A percentile compares a stretch with the other conserved stretches of the same genome.
Conservation (phyloP, 2,797 vertebrate genomes). For the Huso huso region DNA sequence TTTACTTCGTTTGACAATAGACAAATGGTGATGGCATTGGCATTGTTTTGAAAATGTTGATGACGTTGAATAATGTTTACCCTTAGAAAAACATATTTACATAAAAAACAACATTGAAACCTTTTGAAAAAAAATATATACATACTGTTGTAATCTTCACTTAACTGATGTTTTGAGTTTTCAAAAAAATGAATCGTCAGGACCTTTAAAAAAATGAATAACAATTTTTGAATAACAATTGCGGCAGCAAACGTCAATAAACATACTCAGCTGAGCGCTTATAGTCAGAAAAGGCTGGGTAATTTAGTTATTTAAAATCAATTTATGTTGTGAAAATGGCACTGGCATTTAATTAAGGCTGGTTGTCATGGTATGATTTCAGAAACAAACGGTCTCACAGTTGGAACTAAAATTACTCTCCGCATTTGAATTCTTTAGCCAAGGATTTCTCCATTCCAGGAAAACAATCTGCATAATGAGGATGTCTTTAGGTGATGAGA, state of each 20-base stretch:
- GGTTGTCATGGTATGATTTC: slow-evolving; percentile 27
- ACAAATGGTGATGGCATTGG: no score
- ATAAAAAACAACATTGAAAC: neutral
- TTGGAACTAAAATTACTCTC: slow-evolving; percentile 29
- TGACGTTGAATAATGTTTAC: no score
- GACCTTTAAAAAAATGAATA: neutral
- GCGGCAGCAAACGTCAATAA: neutral
- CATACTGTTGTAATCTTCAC: no score
- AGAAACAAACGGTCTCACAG: slow-evolving; percentile 18
- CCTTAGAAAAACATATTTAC: no score
- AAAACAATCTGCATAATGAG: neutral
- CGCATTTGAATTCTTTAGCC: slow-evolving; percentile 24
- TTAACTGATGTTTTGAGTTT: neutral
- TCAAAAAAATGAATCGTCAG: neutral
- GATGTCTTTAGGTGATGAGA: no score
- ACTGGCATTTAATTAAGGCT: slow-evolving; percentile 31
- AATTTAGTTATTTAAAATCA: slow-evolving; percentile 29
- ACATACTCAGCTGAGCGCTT: slow-evolving; percentile 1
- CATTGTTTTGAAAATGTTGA: no score
- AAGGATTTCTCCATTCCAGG: slow-evolving; percentile 11
- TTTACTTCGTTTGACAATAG: no score
- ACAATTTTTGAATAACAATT: neutral
- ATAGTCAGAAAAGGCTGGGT: slow-evolving; percentile 12
- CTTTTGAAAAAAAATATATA: neutral
- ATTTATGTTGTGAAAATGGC: slow-evolving; percentile 21